A percentile compares a stretch with the other conserved stretches of the same genome.
phyloP scores from a whole-genome alignment of 2,888 invertebrate species.

The Cartodere bifasciata region DNA sequence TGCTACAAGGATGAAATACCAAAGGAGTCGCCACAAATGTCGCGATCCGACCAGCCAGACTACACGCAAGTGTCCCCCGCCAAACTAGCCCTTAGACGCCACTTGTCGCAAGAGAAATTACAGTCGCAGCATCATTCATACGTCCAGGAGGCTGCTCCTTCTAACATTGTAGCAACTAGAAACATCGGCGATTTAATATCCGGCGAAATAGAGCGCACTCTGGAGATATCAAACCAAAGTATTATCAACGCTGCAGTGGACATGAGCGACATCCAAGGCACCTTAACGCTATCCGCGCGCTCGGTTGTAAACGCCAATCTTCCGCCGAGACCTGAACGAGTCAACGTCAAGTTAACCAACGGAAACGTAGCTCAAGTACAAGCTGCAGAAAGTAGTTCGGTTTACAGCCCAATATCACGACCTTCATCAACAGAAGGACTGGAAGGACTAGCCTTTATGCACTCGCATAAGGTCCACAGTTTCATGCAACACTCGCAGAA shows the following conservation, averaged over 20 bases:
- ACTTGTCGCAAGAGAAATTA: slow-evolving; percentile 75
- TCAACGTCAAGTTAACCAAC: slow-evolving; percentile 38
- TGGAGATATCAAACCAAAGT: slow-evolving; percentile 80
- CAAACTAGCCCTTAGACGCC: slow-evolving; percentile 71
- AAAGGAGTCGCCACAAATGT: slow-evolving; percentile 21
- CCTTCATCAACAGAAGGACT: slow-evolving; percentile 40
- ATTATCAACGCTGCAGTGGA: slow-evolving; percentile 80
- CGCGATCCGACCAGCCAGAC: slow-evolving; percentile 38
- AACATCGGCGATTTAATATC: slow-evolving; percentile 82
- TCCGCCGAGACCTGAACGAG: slow-evolving; percentile 46
- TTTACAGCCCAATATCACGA: slow-evolving; percentile 43
- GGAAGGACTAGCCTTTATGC: slow-evolving; percentile 32
- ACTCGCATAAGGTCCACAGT: slow-evolving; percentile 27
- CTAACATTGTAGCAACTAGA: slow-evolving; percentile 46
- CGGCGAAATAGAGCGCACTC: slow-evolving; percentile 76
- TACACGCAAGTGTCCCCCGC: slow-evolving; percentile 74
- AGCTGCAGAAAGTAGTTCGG: slow-evolving; percentile 29
- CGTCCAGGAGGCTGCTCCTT: slow-evolving; percentile 18
- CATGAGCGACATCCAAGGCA: slow-evolving; percentile 57
- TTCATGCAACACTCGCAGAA: too few species aligned
- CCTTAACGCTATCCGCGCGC: slow-evolving; percentile 34
- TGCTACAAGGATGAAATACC: slow-evolving; percentile 25
- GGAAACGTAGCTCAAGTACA: slow-evolving; percentile 21
- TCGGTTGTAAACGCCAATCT: slow-evolving; percentile 42
- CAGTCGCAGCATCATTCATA: slow-evolving; percentile 38